Evolutionary conservation across 2,797 vertebrate genomes (phyloP).

Genomic region (Coregonus sp.): DNA sequence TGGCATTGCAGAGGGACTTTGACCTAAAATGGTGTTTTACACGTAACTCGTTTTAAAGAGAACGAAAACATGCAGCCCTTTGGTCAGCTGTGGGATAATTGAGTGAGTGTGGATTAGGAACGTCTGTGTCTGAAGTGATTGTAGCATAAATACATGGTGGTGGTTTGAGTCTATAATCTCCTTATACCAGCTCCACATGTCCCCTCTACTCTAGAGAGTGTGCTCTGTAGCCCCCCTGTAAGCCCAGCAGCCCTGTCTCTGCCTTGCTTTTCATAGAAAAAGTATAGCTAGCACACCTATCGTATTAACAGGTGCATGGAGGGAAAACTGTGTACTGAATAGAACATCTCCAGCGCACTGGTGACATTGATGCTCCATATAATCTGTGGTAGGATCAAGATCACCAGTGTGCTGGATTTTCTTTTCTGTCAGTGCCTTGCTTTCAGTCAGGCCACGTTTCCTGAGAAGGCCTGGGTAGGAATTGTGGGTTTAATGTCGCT

Average conservation of each 20-base stretch:
- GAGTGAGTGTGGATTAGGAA: conserved; percentile 12
- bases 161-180: conserved; percentile 28
- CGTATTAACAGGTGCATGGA: neutral
- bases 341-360: neutral
- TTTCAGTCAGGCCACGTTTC: conserved; percentile 14
- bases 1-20: conserved; percentile 19
- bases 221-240: conserved; percentile 10
- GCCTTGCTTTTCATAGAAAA: neutral
- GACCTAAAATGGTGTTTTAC: neutral
- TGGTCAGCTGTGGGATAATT: conserved; percentile 29
- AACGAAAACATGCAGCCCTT: conserved; percentile 33
- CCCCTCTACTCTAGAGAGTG: conserved; percentile 6
- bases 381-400: neutral
- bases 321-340: neutral
- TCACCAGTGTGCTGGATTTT: neutral
- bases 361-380: neutral
- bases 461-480: neutral
- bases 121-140: conserved; percentile 18
- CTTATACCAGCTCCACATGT: conserved; percentile 19
- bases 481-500: conserved; percentile 20
- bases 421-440: neutral
- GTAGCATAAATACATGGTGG: conserved; percentile 23
- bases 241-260: neutral
- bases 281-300: neutral
- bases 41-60: neutral